These are phyloP conservation scores for Spialia ferax DNA, from an alignment of 2,888 invertebrate genomes.

Conservation along the genomic window DNA sequence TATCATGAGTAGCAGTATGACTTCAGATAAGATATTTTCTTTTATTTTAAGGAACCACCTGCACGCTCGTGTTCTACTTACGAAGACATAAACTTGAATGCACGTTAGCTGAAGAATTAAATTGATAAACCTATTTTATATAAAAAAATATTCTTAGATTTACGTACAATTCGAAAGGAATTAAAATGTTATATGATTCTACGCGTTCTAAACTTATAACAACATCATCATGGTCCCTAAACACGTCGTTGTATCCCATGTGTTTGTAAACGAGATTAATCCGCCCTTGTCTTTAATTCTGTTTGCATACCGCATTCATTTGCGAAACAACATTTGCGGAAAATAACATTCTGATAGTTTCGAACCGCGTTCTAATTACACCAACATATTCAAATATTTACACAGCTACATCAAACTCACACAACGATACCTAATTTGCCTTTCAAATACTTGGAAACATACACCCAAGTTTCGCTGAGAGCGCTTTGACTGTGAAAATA, in stretches of 20 bases:
- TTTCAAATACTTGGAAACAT: constrained; percentile 83
- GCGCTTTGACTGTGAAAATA: constrained; percentile 78
- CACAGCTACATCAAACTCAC: constrained; percentile 54
- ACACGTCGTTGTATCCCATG: constrained; percentile 49
- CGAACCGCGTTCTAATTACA: constrained; percentile 56
- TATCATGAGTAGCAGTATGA: too few relatives aligned
- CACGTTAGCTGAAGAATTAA: constrained; percentile 44
- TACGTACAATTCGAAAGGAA: constrained; percentile 56
- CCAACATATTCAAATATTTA: constrained; percentile 68
- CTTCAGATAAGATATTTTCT: too few relatives aligned
- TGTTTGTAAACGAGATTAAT: constrained; percentile 70
- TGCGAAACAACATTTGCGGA: constrained; percentile 50
- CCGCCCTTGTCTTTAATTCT: constrained; percentile 66
- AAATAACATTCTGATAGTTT: constrained; percentile 45
- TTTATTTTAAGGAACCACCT: too few relatives aligned
- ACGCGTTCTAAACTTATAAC: constrained; percentile 54
- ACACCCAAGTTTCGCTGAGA: constrained; percentile 70
- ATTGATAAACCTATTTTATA: constrained; percentile 52
- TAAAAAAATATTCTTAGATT: constrained; percentile 47
- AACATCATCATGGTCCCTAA: constrained; percentile 41
- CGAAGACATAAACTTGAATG: too few relatives aligned
- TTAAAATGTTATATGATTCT: constrained; percentile 65
- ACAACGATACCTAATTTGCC: constrained; percentile 75
- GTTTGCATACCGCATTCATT: constrained; percentile 59
- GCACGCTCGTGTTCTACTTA: too few relatives aligned